phyloP scores from a whole-genome alignment of 2,113 vertebrate genomes.

The Polypterus bichir region DNA sequence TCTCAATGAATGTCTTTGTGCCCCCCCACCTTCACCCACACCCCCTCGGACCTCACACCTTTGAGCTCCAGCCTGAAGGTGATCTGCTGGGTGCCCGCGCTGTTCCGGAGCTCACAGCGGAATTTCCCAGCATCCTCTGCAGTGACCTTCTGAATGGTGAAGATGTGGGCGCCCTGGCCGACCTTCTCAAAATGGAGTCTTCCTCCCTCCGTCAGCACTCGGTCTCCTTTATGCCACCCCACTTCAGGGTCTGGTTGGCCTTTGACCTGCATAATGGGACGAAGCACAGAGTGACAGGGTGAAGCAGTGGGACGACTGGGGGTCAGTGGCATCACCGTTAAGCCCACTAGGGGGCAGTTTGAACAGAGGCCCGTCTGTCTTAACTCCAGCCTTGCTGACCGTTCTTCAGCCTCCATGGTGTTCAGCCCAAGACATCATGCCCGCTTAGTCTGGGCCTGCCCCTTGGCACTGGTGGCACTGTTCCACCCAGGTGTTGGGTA shows the following conservation, averaged over 20 bases:
- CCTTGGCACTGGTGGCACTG: not conserved
- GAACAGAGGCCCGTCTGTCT: not conserved
- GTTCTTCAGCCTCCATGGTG: no score
- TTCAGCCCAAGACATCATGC: not conserved
- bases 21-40: no score
- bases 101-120: constrained; percentile 12
- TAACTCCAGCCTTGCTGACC: not conserved
- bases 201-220: not conserved
- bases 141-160: constrained; percentile 4
- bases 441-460: no score
- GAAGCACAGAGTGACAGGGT: not conserved
- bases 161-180: constrained; percentile 9
- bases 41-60: constrained; percentile 2
- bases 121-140: not conserved
- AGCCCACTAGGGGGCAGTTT: not conserved
- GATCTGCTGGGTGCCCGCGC: constrained; percentile 4
- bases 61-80: constrained; percentile 15
- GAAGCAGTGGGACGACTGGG: not conserved
- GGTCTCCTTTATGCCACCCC: constrained; percentile 2
- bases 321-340: not conserved
- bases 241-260: constrained; percentile 12
- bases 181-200: constrained; percentile 2
- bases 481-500: not conserved
- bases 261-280: constrained; percentile 3
- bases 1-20: no score